Base-by-base conservation (phyloP, 2,797 vertebrate species). In the Sciurus carolinensis region DNA sequence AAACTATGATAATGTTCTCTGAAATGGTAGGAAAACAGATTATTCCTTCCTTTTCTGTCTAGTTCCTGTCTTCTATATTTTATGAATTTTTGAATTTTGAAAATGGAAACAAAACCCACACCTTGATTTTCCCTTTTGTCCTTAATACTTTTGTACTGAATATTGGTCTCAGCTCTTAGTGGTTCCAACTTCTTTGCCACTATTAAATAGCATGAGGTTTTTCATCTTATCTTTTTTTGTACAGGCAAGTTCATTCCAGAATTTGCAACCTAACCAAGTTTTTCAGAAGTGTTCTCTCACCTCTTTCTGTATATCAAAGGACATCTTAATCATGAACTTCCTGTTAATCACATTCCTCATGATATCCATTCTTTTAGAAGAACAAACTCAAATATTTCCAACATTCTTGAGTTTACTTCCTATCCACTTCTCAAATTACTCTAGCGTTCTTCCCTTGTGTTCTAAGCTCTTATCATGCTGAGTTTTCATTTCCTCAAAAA, bases 111-210 rank as follows among this genome's bases (percentile, higher is more conserved):
- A 64, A 36, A 42, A 66, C 66, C 1, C 20, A 81, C 54, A 72
- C 33, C 28, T 81, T 30, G 22, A 77, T 36, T 79, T 79, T 86
- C n/a, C 7, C 17, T 47, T 83, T 85, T 52, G 15, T 72, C 62
- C 92, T 72, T 95, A 82, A n/a, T 72, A 50, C 95, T 28, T 73
- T 96, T 91, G 47, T 12, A 50, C n/a, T 88, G 62, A 47, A 39
- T 54, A 15, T 94, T 9, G 44, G 44, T 24, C 30, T 83, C 22
- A 18, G 12, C 7, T 71, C 93, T 84, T 59, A 30, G 26, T 80
- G 33, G 30, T 13, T 73, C 44, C 82, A 30, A 14, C 50, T 87
- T 81, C 39, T 73, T 93, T 94, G 22, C 13, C 22, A 50, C 54
- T 72, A 26, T 44, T 76, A 11, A 67, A 10, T 84, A 42, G 20